Evolutionary conservation across 2,113 vertebrate genomes (phyloP).

Genomic region (Odobenus rosmarus): DNA sequence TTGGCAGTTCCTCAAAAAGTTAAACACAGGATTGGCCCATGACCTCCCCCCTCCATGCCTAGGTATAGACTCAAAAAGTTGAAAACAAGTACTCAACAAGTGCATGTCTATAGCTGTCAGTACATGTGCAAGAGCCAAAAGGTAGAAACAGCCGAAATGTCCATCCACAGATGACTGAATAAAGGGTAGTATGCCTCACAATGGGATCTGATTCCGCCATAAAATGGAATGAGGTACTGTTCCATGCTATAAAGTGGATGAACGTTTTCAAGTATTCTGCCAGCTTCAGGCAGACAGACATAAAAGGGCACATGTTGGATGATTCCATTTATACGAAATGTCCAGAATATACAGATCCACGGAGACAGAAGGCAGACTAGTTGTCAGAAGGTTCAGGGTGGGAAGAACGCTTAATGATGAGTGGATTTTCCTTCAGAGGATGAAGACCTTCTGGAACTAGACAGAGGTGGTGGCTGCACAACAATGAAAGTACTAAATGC

Average conservation of each 20-base stretch:
- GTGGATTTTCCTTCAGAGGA: neutral
- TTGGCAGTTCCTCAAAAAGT: neutral
- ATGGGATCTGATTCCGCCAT: neutral
- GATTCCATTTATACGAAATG: rapidly evolving
- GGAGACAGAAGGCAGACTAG: neutral
- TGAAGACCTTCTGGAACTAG: neutral
- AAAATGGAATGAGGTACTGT: neutral
- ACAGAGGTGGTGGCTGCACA: neutral
- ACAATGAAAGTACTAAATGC: neutral
- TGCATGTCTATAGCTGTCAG: neutral
- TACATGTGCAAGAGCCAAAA: neutral
- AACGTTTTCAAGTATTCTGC: rapidly evolving
- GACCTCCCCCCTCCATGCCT: too few species aligned
- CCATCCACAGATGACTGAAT: neutral
- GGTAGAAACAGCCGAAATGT: neutral
- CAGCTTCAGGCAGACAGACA: neutral
- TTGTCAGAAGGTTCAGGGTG: rapidly evolving
- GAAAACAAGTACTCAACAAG: neutral
- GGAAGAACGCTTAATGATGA: neutral
- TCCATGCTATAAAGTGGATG: rapidly evolving
- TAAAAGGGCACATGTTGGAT: rapidly evolving
- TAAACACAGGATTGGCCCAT: neutral
- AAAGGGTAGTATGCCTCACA: rapidly evolving
- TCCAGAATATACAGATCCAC: rapidly evolving
- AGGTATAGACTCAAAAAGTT: neutral